Percentiles rank a stretch among this genome's conserved stretches.
Conservation (phyloP, 2,797 vertebrate genomes). For the Brachymystax lenok region DNA sequence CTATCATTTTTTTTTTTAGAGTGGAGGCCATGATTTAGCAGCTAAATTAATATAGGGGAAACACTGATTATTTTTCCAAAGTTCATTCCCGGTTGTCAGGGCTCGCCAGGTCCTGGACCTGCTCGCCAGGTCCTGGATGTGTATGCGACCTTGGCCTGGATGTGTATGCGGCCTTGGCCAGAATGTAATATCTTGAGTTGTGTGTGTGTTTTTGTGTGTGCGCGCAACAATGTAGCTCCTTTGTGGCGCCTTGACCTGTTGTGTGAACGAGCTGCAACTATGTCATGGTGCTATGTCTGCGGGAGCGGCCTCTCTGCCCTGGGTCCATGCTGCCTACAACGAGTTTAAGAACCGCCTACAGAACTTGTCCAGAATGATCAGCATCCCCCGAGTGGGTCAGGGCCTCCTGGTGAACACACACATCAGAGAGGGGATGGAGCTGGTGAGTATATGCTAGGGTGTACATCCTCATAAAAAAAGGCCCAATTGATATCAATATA, state of each 20-base stretch:
- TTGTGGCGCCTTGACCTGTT: slow-evolving; percentile 74
- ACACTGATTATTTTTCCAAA: neutral
- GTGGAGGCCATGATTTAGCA: too few species aligned
- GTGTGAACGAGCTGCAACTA: slow-evolving; percentile 74
- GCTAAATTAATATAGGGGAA: too few species aligned
- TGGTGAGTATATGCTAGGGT: slow-evolving; percentile 56
- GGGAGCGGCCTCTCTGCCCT: slow-evolving; percentile 70
- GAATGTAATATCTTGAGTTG: too few species aligned
- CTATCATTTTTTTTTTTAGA: too few species aligned
- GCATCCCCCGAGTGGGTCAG: slow-evolving; percentile 71
- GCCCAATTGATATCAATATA: too few species aligned
- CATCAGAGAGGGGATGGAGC: slow-evolving; percentile 56
- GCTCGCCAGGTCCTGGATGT: too few species aligned
- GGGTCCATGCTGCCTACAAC: slow-evolving; percentile 85
- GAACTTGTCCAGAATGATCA: slow-evolving; percentile 86
- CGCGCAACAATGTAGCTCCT: slow-evolving; percentile 74
- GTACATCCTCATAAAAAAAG: too few species aligned
- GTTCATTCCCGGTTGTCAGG: neutral
- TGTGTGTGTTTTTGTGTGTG: neutral
- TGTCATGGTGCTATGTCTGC: slow-evolving; percentile 30
- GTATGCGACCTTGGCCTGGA: too few species aligned
- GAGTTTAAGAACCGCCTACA: slow-evolving; percentile 87
- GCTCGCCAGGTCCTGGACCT: too few species aligned
- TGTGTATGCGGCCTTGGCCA: too few species aligned
- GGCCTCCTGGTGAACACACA: slow-evolving; percentile 56